phyloP scores from a whole-genome alignment of 2,888 invertebrate genomes.

The Brachynemurus nebulosus region DNA sequence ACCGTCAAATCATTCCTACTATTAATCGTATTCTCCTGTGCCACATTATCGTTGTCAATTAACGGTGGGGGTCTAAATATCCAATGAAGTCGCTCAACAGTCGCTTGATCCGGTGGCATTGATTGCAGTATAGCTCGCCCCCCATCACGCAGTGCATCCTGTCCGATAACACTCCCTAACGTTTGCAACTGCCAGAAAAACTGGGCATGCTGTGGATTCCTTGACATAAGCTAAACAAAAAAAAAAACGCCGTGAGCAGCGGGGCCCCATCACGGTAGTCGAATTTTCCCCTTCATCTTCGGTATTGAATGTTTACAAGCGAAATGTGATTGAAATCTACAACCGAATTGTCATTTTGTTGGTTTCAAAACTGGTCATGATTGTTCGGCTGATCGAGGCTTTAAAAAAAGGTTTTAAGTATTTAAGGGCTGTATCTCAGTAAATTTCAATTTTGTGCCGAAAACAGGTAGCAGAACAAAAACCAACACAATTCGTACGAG shows the following conservation, averaged over 20 bases:
- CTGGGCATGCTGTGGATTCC: slow-evolving; percentile 59
- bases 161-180: slow-evolving; percentile 68
- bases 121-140: slow-evolving; percentile 65
- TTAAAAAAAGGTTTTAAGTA: no score
- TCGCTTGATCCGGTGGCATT: slow-evolving; percentile 53
- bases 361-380: no score
- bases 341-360: neutral
- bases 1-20: slow-evolving; percentile 32
- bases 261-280: no score
- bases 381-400: no score
- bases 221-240: slow-evolving; percentile 69
- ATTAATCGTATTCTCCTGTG: slow-evolving; percentile 12
- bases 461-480: no score
- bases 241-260: no score
- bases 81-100: slow-evolving; percentile 38
- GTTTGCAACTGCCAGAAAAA: slow-evolving; percentile 81
- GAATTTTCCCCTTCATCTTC: no score
- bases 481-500: no score
- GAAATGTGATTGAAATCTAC: slow-evolving; percentile 12
- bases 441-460: no score
- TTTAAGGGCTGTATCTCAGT: no score
- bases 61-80: slow-evolving; percentile 18
- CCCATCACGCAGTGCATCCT: slow-evolving; percentile 69
- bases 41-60: slow-evolving; percentile 20
- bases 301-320: no score